phyloP scores from a whole-genome alignment of 1,140 invertebrate genomes.

The Trichoplusia ni region DNA sequence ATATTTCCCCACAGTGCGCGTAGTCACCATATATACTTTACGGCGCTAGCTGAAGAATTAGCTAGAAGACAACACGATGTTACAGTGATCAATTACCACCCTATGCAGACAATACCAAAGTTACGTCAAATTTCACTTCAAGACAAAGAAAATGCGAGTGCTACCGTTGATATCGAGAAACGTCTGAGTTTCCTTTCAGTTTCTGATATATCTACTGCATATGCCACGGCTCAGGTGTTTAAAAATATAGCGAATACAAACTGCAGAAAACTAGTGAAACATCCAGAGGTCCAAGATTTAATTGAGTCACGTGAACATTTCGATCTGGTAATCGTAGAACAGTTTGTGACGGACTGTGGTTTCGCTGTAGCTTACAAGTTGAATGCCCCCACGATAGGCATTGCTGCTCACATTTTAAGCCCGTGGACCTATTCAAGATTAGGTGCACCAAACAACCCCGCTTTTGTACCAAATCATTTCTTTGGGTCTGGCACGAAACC shows the following conservation, averaged over 20 bases:
- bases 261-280: constrained; percentile 73
- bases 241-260: constrained; percentile 9
- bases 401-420: constrained; percentile 78
- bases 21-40: constrained; percentile 29
- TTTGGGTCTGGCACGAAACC: constrained; percentile 74
- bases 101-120: background rate
- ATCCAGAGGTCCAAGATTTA: constrained; percentile 54
- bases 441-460: constrained; percentile 78
- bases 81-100: constrained; percentile 29
- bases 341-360: constrained; percentile 85
- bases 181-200: background rate
- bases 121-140: constrained; percentile 12
- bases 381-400: constrained; percentile 82
- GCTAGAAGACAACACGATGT: constrained; percentile 18
- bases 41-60: constrained; percentile 22
- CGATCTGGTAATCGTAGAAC: constrained; percentile 85
- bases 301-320: constrained; percentile 34
- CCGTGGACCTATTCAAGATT: constrained; percentile 81
- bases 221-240: background rate
- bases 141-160: background rate
- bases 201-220: background rate
- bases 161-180: constrained; percentile 2
- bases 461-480: constrained; percentile 77
- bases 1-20: constrained; percentile 30
- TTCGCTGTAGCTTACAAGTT: constrained; percentile 82